Evolutionary conservation across 2,888 invertebrate species (phyloP).

Genomic region (Steinernema hermaphroditum): DNA sequence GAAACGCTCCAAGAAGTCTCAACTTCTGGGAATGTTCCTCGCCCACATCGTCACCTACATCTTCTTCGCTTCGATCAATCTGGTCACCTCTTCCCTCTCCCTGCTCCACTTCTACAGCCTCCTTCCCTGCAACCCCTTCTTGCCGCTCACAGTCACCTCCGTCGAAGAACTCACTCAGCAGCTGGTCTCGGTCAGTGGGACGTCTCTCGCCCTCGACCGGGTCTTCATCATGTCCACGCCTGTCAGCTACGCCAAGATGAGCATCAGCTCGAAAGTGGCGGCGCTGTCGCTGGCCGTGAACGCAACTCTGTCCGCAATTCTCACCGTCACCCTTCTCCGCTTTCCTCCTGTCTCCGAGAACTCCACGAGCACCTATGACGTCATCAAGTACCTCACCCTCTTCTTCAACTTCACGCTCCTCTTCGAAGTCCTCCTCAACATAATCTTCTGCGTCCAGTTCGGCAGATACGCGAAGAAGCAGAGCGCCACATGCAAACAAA

Average conservation of each 20-base stretch:
- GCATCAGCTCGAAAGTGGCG: not conserved
- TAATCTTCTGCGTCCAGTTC: not conserved
- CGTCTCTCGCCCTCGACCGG: not conserved
- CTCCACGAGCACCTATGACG: not conserved
- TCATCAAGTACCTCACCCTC: not conserved
- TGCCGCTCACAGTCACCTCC: not conserved
- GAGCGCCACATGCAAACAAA: not conserved
- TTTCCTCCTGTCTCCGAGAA: not conserved
- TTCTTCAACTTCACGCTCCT: not conserved
- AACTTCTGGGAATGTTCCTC: not conserved
- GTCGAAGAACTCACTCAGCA: constrained; percentile 8
- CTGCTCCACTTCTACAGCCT: not conserved
- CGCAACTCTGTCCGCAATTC: not conserved
- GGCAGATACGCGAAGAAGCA: not conserved
- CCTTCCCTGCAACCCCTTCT: not conserved
- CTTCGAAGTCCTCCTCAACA: not conserved
- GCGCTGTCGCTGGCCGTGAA: not conserved
- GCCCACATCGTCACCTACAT: not conserved
- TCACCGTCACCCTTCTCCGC: not conserved
- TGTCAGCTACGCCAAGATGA: not conserved
- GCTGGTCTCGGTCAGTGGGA: not conserved
- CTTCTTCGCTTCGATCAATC: not conserved
- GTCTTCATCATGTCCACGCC: not conserved
- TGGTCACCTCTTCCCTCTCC: not conserved
- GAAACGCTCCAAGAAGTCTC: too few species aligned